A percentile compares a stretch with the other conserved stretches of the same genome.
Conservation (phyloP, 2,888 invertebrate genomes). For the Apeira syringaria region DNA sequence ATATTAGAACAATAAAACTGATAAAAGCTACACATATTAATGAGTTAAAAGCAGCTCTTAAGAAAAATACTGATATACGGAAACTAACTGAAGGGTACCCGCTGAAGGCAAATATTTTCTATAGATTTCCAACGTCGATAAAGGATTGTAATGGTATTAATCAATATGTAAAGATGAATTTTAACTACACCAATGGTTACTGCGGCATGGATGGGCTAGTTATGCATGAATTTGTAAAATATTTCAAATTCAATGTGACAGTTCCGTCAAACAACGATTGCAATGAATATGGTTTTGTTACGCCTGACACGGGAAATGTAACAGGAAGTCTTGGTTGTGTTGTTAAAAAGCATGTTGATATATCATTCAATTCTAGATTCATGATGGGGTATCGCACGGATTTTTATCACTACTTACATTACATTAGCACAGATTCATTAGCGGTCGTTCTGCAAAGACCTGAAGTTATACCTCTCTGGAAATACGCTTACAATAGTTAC, state of each 20-base stretch:
- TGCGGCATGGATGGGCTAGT: constrained; percentile 56
- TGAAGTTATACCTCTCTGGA: constrained; percentile 45
- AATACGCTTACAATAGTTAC: constrained; percentile 35
- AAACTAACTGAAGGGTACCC: constrained; percentile 45
- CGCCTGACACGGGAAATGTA: constrained; percentile 18
- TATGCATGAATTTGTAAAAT: constrained; percentile 45
- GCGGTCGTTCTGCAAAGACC: constrained; percentile 45
- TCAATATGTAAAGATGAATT: constrained; percentile 36
- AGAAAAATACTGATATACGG: constrained; percentile 18
- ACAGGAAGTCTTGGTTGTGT: constrained; percentile 50
- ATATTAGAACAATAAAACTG: constrained; percentile 46
- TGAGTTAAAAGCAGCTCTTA: constrained; percentile 20
- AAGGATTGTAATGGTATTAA: constrained; percentile 38
- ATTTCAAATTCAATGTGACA: constrained; percentile 44
- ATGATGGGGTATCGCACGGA: constrained; percentile 41
- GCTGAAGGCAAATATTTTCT: constrained; percentile 44
- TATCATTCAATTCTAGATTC: constrained; percentile 61
- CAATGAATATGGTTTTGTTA: constrained; percentile 39
- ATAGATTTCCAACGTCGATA: constrained; percentile 53
- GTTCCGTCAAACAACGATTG: constrained; percentile 29
- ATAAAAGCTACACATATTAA: constrained; percentile 25
- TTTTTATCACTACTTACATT: constrained; percentile 39
- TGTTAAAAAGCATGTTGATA: constrained; percentile 40
- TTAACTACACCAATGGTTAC: constrained; percentile 34
- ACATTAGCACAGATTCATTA: constrained; percentile 42